Percentiles rank a stretch among this genome's conserved stretches.
Evolutionary conservation across 2,888 invertebrate species (phyloP).

Genomic region (Hymenopus coronatus): DNA sequence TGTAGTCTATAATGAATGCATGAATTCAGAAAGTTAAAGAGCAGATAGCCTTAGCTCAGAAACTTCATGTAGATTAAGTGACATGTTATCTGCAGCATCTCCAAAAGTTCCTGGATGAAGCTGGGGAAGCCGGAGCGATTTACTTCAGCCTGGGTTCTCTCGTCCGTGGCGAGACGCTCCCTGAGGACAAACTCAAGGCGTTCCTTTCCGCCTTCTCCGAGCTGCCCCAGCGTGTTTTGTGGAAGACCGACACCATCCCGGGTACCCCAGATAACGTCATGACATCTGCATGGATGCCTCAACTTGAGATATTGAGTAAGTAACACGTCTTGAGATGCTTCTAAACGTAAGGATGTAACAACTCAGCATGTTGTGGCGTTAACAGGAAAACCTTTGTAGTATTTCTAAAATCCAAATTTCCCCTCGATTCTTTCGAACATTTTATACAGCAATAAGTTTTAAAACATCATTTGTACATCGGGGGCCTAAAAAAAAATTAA

Average conservation of each 20-base stretch:
- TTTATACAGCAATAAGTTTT: too few relatives aligned
- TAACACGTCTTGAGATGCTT: background rate
- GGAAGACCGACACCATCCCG: conserved; percentile 61
- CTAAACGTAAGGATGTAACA: too few relatives aligned
- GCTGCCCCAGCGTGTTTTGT: conserved; percentile 53
- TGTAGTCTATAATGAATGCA: background rate
- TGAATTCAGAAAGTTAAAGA: background rate
- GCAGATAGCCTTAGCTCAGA: too few relatives aligned
- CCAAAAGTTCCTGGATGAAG: conserved; percentile 5
- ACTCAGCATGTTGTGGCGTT: too few relatives aligned
- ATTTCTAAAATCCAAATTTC: too few relatives aligned
- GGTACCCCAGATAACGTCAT: conserved; percentile 60
- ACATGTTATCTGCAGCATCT: conserved; percentile 5
- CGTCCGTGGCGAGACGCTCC: conserved; percentile 63
- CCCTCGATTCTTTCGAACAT: too few relatives aligned
- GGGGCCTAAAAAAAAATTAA: too few relatives aligned
- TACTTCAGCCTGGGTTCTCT: conserved; percentile 51
- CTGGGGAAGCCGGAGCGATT: conserved; percentile 11
- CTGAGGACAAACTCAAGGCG: conserved; percentile 55
- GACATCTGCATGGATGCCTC: conserved; percentile 67
- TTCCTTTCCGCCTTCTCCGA: conserved; percentile 58
- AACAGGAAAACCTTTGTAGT: too few relatives aligned
- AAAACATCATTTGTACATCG: too few relatives aligned
- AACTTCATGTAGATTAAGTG: background rate
- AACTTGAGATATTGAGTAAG: conserved; percentile 63